Evolutionary conservation across 92 coral and sea anemone species (phyloP).

Genomic region (Scolanthus callimorphus): DNA sequence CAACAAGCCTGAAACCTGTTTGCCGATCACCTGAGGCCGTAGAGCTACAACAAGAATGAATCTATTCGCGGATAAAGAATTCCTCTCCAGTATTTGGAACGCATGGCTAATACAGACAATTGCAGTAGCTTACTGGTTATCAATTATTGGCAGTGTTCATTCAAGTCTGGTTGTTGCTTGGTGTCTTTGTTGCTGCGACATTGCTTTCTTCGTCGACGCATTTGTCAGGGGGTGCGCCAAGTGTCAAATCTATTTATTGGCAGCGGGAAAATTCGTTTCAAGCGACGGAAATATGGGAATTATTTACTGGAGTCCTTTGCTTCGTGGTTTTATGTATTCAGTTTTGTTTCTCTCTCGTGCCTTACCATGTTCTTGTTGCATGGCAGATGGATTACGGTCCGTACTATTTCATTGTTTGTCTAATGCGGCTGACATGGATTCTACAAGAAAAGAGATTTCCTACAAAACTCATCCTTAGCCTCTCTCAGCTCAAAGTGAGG

Average conservation of each 20-base stretch:
- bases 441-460: conserved; percentile 9
- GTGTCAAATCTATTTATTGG: neutral
- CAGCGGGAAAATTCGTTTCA: neutral
- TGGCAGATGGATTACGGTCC: conserved; percentile 1
- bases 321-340: conserved; percentile 11
- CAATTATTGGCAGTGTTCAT: conserved; percentile 1
- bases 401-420: conserved; percentile 12
- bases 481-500: neutral
- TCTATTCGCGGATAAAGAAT: neutral
- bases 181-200: conserved; percentile 6
- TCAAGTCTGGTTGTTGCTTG: conserved; percentile 7
- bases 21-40: no score
- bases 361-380: conserved; percentile 12
- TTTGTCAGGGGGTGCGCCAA: conserved; percentile 5
- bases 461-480: neutral
- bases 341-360: conserved; percentile 18
- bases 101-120: conserved; percentile 16
- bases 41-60: neutral
- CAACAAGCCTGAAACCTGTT: no score
- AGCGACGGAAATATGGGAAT: neutral
- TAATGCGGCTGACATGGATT: conserved; percentile 22
- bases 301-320: neutral
- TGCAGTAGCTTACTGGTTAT: neutral
- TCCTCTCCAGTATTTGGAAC: conserved; percentile 10
- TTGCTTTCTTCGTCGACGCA: conserved; percentile 9